phyloP scores from a whole-genome alignment of 2,797 vertebrate species.

The Silurus lanzhouensis region DNA sequence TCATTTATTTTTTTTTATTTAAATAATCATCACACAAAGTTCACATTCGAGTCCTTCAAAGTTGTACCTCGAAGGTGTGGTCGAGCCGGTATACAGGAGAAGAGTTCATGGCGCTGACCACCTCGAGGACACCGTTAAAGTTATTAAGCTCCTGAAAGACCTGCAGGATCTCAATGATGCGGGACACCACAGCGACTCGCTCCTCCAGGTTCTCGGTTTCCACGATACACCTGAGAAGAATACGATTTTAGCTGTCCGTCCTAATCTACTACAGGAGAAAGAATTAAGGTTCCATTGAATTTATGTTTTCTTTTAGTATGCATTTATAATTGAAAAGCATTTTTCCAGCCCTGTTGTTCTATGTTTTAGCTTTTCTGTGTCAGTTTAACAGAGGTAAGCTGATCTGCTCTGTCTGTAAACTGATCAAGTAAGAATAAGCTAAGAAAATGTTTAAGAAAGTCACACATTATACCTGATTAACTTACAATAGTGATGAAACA shows the following conservation, averaged over 20 bases:
- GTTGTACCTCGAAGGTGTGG: conserved; percentile 92
- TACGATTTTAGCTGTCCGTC: too few relatives aligned
- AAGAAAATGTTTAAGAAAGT: too few relatives aligned
- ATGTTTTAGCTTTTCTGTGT: background rate
- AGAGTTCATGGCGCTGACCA: conserved; percentile 97
- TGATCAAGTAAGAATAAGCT: background rate
- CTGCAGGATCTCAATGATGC: conserved; percentile 96
- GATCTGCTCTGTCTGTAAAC: background rate
- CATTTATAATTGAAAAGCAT: background rate
- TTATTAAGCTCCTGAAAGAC: conserved; percentile 98
- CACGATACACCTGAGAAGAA: conserved; percentile 84
- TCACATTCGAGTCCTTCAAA: background rate
- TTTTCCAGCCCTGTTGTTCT: background rate
- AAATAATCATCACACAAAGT: background rate
- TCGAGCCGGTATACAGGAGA: conserved; percentile 95
- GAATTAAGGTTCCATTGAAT: background rate
- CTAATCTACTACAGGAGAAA: background rate
- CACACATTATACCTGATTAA: too few relatives aligned
- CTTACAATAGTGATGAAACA: background rate
- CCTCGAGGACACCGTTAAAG: conserved; percentile 95
- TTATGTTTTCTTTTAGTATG: background rate
- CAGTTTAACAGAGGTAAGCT: background rate
- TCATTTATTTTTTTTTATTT: too few relatives aligned
- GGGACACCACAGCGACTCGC: conserved; percentile 86
- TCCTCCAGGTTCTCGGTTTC: conserved; percentile 96